Evolutionary conservation across 2,797 vertebrate genomes (phyloP).

Genomic region (Argyrosomus regius): DNA sequence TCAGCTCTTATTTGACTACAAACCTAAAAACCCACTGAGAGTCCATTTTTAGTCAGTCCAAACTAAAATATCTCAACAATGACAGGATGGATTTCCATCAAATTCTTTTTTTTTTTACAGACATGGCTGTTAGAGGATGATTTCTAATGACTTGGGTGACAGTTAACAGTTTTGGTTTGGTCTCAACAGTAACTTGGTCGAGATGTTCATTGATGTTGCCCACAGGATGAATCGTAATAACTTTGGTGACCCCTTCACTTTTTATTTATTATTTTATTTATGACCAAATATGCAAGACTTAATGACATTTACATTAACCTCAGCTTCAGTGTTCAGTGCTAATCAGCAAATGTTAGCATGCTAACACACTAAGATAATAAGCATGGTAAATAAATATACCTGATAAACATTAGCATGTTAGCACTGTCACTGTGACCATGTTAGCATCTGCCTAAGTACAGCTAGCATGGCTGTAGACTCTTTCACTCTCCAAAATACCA

Average conservation of each 20-base stretch:
- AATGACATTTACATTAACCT: not conserved
- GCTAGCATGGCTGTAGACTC: too few species aligned
- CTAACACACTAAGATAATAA: not conserved
- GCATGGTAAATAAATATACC: not conserved
- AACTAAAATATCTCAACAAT: not conserved
- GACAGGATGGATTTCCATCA: not conserved
- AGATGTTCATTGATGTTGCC: not conserved
- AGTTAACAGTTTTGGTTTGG: not conserved
- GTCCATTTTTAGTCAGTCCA: not conserved
- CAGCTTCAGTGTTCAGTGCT: not conserved
- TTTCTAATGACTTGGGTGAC: not conserved
- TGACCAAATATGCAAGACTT: not conserved
- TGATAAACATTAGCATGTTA: not conserved
- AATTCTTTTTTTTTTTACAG: too few species aligned
- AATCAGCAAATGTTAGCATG: not conserved
- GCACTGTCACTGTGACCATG: not conserved
- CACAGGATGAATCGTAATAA: not conserved
- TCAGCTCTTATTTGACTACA: constrained; percentile 6
- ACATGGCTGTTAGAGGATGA: not conserved
- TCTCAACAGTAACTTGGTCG: not conserved
- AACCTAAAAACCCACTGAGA: not conserved
- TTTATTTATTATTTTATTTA: not conserved
- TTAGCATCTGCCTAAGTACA: not conserved
- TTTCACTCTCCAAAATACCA: not conserved
- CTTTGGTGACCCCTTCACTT: not conserved